Evolutionary conservation across 2,797 vertebrate species (phyloP).

Genomic region (Caiman crocodilus): DNA sequence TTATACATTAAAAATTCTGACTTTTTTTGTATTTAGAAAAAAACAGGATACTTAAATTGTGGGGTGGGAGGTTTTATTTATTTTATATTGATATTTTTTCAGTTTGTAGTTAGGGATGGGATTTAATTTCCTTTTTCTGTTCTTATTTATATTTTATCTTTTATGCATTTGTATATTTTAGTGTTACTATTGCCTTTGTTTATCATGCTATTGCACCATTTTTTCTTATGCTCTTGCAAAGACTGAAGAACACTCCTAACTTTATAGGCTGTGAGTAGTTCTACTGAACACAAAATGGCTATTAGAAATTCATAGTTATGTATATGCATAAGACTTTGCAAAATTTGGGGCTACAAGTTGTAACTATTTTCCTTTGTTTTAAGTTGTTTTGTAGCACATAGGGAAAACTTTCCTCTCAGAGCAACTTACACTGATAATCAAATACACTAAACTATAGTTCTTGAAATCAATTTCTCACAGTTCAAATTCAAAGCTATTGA

Average conservation of each 20-base stretch:
- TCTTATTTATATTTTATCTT: background rate
- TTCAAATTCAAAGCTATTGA: background rate
- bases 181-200: background rate
- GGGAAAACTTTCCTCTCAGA: fast-evolving
- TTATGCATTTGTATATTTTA: too few species aligned
- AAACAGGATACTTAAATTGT: background rate
- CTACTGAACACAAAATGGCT: background rate
- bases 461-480: background rate
- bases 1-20: background rate
- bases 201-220: background rate
- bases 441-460: background rate
- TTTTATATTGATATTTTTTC: background rate
- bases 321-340: fast-evolving
- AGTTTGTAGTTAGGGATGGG: background rate
- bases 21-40: background rate
- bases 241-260: background rate
- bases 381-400: background rate
- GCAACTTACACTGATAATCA: background rate
- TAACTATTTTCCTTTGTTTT: background rate
- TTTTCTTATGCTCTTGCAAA: background rate
- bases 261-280: background rate
- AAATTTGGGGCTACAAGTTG: background rate
- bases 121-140: background rate
- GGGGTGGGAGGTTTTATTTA: background rate
- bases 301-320: background rate